Percentiles rank a stretch among this genome's conserved stretches.
Conservation (phyloP, 2,113 vertebrate genomes). For the Orcinus orca region DNA sequence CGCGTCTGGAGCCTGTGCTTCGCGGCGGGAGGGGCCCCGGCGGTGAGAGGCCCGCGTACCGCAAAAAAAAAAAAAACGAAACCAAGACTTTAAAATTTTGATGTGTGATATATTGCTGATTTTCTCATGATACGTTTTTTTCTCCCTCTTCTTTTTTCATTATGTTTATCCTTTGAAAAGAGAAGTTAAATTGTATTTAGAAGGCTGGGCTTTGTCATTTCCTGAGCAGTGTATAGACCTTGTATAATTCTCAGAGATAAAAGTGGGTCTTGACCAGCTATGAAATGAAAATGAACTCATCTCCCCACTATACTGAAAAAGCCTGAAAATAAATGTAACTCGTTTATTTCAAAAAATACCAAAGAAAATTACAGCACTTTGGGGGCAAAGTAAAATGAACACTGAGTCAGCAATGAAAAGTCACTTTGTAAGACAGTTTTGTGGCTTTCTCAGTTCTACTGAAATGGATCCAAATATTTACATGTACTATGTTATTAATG, state of each 20-base stretch:
- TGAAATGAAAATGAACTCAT: neutral
- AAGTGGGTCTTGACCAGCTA: neutral
- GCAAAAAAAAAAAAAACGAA: neutral
- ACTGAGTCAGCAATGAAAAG: constrained; percentile 42
- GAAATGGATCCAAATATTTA: constrained; percentile 59
- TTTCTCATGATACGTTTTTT: neutral
- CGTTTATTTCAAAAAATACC: constrained; percentile 19
- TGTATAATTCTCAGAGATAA: neutral
- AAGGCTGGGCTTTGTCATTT: neutral
- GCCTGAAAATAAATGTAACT: neutral
- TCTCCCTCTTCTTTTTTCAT: neutral
- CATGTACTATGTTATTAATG: constrained; percentile 69
- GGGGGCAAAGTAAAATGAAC: constrained; percentile 15
- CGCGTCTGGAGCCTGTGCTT: no score
- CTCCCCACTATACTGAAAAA: neutral
- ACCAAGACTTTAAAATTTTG: neutral
- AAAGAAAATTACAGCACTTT: neutral
- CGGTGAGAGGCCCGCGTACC: no score
- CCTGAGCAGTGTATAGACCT: neutral
- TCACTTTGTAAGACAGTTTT: neutral
- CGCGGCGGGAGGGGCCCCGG: no score
- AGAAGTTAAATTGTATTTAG: neutral
- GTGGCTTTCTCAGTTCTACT: constrained; percentile 19
- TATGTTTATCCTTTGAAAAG: constrained; percentile 33
- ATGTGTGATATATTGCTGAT: neutral